Percentiles rank a stretch among this genome's conserved stretches.
Conservation (phyloP, 2,888 invertebrate species). For the Leptogaster cylindrica region DNA sequence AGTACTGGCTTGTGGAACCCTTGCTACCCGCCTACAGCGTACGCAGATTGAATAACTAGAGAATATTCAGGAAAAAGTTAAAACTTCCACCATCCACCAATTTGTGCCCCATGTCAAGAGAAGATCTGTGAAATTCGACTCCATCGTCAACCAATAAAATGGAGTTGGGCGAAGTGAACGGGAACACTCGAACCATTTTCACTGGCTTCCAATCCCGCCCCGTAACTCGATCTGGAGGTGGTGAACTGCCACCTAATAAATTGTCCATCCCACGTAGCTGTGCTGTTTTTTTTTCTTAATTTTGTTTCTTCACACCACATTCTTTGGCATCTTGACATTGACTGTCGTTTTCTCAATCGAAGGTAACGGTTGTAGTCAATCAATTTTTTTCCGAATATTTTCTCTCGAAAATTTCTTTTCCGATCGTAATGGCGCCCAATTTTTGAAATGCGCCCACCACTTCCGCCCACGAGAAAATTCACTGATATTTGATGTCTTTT, state of each 20-base stretch:
- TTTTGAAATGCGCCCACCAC: not conserved
- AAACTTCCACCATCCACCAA: too few species aligned
- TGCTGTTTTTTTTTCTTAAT: not conserved
- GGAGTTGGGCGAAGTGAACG: too few species aligned
- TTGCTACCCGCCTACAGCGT: too few species aligned
- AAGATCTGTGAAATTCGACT: too few species aligned
- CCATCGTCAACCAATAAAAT: too few species aligned
- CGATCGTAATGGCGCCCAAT: not conserved
- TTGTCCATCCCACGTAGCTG: not conserved
- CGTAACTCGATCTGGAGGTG: not conserved
- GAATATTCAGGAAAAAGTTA: too few species aligned
- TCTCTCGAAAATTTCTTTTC: not conserved
- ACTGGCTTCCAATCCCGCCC: too few species aligned
- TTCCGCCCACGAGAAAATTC: not conserved
- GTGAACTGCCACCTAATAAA: not conserved
- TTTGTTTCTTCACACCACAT: not conserved
- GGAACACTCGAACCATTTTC: too few species aligned
- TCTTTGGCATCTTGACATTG: not conserved
- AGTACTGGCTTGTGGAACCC: too few species aligned
- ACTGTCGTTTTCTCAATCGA: too few species aligned
- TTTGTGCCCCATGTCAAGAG: too few species aligned
- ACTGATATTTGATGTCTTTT: not conserved
- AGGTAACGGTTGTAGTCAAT: conserved; percentile 11
- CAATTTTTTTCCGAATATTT: conserved; percentile 8
- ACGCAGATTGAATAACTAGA: too few species aligned